Base-by-base conservation (phyloP, 2,888 invertebrate species). In the Dolichopus griseipennis region DNA sequence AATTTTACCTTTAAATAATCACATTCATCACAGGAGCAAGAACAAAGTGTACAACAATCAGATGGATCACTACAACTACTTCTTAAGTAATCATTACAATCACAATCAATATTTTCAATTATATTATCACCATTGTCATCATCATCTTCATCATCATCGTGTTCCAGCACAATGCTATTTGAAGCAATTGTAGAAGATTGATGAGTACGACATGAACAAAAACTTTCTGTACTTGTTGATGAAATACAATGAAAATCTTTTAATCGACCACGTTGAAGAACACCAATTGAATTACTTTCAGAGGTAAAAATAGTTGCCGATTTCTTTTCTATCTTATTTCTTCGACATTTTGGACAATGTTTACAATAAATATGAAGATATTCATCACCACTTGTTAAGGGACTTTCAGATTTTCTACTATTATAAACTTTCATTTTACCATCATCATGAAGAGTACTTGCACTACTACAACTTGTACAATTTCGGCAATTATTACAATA, bases 181-280 rank as follows among this genome's bases (percentile, higher is more conserved):
- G 64, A 64, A 20, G 64, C 20, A 37, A 34, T 37, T 34, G 34
- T 64, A 34, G 37, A 33, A 20, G 64, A 37, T 34, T 33, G 34
- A 64, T 64, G 64, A 9, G 78, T 79, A 69, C 77, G 76, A 70
- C 80, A 79, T 10, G 80, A 80, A 65, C 79, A 78, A 69, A 76
- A 77, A 69, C 79, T 80, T 18, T 73, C 71, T 62, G 77, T 76
- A 68, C 78, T 76, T 27, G n/a, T n/a, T 61, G 66, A 41, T 27
- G 65, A 65, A 52, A 52, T 65, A 37, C 3, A 43, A 61, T 52
- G 52, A n/a, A 52, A 52, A 52, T 8, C n/a, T 43, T 21, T 63
- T 5, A 65, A 34, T 65, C 69, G 22, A 64, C 64, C 64, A 33
- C 18, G 33, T 63, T 66, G 18, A 61, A 69, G 61, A 61, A 64